phyloP scores from a whole-genome alignment of 2,888 invertebrate genomes.

The Caenorhabditis zanzibari region DNA sequence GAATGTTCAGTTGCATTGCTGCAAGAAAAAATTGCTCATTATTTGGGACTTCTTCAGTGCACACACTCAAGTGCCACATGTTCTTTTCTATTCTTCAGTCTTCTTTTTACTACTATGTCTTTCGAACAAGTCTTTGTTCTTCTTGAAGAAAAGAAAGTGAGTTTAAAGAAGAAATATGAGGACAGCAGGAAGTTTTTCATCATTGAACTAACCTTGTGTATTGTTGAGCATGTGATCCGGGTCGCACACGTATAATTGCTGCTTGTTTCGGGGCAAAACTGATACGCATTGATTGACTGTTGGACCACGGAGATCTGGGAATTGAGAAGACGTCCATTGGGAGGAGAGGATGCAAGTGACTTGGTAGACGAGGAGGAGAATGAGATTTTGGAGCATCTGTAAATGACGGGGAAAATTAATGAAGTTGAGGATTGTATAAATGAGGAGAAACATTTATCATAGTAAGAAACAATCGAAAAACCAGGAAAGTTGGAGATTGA shows the following conservation, averaged over 20 bases:
- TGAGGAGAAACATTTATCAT: too few species aligned
- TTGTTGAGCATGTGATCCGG: conserved; percentile 82
- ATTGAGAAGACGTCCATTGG: conserved; percentile 75
- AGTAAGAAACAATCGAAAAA: too few species aligned
- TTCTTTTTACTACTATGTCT: conserved; percentile 52
- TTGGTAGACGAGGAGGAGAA: conserved; percentile 42
- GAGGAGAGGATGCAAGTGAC: conserved; percentile 5
- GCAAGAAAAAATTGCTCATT: conserved; percentile 42
- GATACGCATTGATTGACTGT: conserved; percentile 74
- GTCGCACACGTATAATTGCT: conserved; percentile 82
- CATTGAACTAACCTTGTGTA: conserved; percentile 76
- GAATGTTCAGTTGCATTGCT: conserved; percentile 78
- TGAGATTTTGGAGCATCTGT: conserved; percentile 25
- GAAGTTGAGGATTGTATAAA: too few species aligned
- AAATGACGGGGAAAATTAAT: too few species aligned
- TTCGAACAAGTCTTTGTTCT: conserved; percentile 39
- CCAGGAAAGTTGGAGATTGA: too few species aligned
- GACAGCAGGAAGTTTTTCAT: neutral
- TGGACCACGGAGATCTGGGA: conserved; percentile 79
- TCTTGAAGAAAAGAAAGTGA: neutral
- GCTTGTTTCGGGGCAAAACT: conserved; percentile 67
- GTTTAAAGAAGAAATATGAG: conserved; percentile 13
- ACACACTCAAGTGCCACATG: conserved; percentile 50
- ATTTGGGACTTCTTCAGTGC: neutral
- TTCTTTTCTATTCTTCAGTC: conserved; percentile 21